Conservation (phyloP, 2,797 vertebrate genomes). For the Malurus splendens region DNA sequence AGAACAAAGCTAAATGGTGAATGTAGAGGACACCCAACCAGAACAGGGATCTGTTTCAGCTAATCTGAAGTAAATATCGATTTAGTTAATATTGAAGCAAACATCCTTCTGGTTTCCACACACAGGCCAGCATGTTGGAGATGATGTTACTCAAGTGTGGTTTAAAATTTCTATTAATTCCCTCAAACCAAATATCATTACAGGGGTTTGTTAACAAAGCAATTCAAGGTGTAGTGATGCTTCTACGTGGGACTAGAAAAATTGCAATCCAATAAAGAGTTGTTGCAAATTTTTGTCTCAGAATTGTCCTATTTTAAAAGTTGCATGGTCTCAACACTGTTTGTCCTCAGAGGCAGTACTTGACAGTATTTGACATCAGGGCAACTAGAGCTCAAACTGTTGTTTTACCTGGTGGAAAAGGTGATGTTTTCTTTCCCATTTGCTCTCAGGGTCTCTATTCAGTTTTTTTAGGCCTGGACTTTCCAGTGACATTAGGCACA, state of each 20-base stretch:
- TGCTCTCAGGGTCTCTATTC: neutral
- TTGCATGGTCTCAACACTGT: neutral
- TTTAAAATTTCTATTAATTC: neutral
- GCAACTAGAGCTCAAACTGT: neutral
- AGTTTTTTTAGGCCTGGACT: neutral
- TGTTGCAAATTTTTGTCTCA: neutral
- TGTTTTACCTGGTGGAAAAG: neutral
- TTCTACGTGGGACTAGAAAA: neutral
- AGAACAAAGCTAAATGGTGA: neutral
- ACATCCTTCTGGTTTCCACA: neutral
- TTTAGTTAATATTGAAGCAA: neutral
- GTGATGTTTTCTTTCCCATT: neutral
- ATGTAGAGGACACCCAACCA: neutral
- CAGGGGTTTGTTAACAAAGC: neutral
- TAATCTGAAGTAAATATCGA: neutral
- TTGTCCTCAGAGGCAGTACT: neutral
- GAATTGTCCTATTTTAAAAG: neutral
- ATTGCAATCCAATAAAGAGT: neutral
- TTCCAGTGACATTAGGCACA: constrained; percentile 3
- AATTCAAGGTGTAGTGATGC: neutral
- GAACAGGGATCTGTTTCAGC: neutral
- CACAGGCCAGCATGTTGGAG: neutral
- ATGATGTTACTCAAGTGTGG: neutral
- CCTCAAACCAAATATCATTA: neutral
- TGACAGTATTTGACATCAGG: neutral